Conservation (phyloP, 2,797 vertebrate species). For the Liparis tanakae region DNA sequence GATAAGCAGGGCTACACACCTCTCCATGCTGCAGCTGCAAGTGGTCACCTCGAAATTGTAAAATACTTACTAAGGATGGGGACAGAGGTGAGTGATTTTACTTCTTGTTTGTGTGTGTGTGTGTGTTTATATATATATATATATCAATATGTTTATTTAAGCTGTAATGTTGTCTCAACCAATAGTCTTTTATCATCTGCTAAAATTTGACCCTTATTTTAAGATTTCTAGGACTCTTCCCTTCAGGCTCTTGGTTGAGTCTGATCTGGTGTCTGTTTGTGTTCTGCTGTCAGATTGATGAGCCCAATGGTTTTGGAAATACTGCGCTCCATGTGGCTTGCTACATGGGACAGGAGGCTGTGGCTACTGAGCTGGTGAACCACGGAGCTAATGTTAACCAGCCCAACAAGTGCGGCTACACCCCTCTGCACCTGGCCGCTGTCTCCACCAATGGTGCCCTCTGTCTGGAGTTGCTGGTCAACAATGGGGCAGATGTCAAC, state of each 20-base stretch:
- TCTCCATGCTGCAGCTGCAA: constrained; percentile 93
- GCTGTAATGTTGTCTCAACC: neutral
- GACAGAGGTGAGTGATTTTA: constrained; percentile 85
- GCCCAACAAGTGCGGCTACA: constrained; percentile 94
- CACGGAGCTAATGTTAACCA: constrained; percentile 96
- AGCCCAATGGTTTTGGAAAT: constrained; percentile 94
- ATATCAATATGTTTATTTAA: neutral
- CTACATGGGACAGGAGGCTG: constrained; percentile 95
- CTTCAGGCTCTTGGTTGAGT: neutral
- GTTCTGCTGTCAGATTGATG: constrained; percentile 86
- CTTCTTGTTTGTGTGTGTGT: neutral
- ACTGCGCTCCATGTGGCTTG: constrained; percentile 96
- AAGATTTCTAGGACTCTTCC: neutral
- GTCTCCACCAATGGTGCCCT: constrained; percentile 96
- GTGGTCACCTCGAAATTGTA: constrained; percentile 93
- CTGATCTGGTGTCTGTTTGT: constrained; percentile 14
- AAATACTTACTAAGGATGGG: constrained; percentile 93
- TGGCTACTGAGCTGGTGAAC: constrained; percentile 95
- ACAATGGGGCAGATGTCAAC: constrained; percentile 97
- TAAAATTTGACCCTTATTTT: constrained; percentile 4
- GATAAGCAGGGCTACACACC: constrained; percentile 96
- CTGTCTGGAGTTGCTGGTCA: constrained; percentile 96
- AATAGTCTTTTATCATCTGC: neutral
- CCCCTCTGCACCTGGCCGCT: constrained; percentile 95
- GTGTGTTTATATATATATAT: too few species aligned